These are phyloP conservation scores for Watsonalla cultraria DNA, from an alignment of 2,888 invertebrate species.

Conservation along the genomic window DNA sequence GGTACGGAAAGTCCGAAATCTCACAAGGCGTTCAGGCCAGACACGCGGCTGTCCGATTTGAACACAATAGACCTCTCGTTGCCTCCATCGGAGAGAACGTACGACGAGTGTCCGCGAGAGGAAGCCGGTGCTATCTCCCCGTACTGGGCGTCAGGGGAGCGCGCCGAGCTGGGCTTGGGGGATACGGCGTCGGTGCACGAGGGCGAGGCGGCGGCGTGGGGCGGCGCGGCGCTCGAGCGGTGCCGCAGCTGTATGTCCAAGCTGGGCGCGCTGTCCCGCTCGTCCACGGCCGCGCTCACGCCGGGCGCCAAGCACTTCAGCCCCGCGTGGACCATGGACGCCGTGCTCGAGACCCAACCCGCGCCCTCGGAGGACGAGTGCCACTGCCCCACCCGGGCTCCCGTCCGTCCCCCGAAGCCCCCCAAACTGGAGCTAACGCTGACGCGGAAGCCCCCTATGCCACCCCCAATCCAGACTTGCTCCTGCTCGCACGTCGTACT, in stretches of 20 bases:
- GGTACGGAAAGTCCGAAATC: conserved; percentile 50
- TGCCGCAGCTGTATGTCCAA: conserved; percentile 90
- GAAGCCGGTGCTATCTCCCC: conserved; percentile 78
- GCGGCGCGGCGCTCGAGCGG: conserved; percentile 74
- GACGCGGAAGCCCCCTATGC: conserved; percentile 52
- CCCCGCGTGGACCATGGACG: conserved; percentile 79
- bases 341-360: conserved; percentile 39
- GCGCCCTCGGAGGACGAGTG: conserved; percentile 33
- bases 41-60: conserved; percentile 73
- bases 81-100: conserved; percentile 53
- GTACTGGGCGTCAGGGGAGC: conserved; percentile 80
- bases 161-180: conserved; percentile 62
- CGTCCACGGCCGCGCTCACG: conserved; percentile 78
- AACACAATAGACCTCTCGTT: conserved; percentile 68
- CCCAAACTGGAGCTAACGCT: conserved; percentile 40
- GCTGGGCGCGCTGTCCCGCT: conserved; percentile 85
- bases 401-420: conserved; percentile 81
- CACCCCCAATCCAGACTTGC: conserved; percentile 35
- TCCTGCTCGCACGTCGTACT: conserved; percentile 34
- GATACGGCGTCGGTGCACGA: conserved; percentile 57
- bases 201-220: conserved; percentile 43
- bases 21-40: conserved; percentile 59
- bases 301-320: conserved; percentile 72
- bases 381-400: conserved; percentile 52
- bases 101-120: conserved; percentile 45